Evolutionary conservation across 2,113 vertebrate genomes (phyloP).

Genomic region (Chloropsis cyanopogon): DNA sequence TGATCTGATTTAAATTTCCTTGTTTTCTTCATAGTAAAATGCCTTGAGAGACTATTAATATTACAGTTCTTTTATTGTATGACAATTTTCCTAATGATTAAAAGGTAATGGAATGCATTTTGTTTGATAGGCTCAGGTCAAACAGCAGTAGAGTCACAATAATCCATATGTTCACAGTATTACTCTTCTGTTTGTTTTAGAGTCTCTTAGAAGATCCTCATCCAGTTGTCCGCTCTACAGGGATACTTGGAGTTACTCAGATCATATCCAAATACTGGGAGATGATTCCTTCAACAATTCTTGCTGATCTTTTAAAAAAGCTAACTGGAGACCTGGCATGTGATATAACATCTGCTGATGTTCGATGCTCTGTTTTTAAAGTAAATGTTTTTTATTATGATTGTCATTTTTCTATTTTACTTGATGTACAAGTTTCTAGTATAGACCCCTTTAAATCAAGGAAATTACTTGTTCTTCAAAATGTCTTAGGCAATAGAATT

Average conservation of each 20-base stretch:
- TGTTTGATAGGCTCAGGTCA: background rate
- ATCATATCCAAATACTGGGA: conserved; percentile 91
- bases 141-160: background rate
- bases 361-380: conserved; percentile 93
- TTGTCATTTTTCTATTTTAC: background rate
- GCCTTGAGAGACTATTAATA: background rate
- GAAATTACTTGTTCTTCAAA: background rate
- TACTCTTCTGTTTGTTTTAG: conserved; percentile 64
- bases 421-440: background rate
- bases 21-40: background rate
- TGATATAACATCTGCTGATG: conserved; percentile 86
- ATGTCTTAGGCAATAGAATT: background rate
- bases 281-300: conserved; percentile 83
- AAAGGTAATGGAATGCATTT: background rate
- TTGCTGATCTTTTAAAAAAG: conserved; percentile 88
- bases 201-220: conserved; percentile 86
- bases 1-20: background rate
- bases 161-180: background rate
- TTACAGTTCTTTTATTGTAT: background rate
- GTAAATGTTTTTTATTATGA: conserved; percentile 50
- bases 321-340: conserved; percentile 77
- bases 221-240: conserved; percentile 85
- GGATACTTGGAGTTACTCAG: conserved; percentile 86
- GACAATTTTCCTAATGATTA: background rate
- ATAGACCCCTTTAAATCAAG: background rate